Evolutionary conservation across 1,140 invertebrate species (phyloP), one percentile per base, ranked within the genome.

Genomic region (Microplitis mediator): DNA sequence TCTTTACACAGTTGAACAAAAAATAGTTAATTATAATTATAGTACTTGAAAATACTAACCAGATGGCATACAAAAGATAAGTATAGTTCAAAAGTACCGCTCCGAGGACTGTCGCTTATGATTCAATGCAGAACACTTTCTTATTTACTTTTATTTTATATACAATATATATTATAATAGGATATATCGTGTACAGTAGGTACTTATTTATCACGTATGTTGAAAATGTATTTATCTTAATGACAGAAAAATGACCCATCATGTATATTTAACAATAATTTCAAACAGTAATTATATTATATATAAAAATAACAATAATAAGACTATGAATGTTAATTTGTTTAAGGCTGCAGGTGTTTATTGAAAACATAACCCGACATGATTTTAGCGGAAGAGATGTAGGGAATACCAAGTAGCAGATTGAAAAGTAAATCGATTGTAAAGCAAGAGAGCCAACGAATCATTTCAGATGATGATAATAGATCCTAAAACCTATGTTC

Each of bases 61-160:
- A 58, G 8, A 58, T 58, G 50, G 51, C 62, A 64, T 34, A 51
- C 69, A 64, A 51, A 65, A 45, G 69, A 56, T 39, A 52, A 23
- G 35, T 64, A 50, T 65, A 23, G 35, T 54, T 67, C 65, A 72
- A 72, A 66, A n/a, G 35, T 16, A 35, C 69, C 69, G 70, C 52
- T 34, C 52, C 9, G 9, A 36, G 8, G 14, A 54, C 51, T 64
- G 62, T 72, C 63, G 65, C 52, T 66, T 36, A 16, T 72, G 70
- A 66, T 66, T 72, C 52, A 65, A 72, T 61, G 62, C 69, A 72
- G 70, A 72, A 60, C 70, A 54, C 70, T 63, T 54, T 45, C 39
- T 45, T 45, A 45, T 45, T 45, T 45, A 45, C 39, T 45, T 6
- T 45, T 45, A 45, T 66, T 51, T 39, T 45, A 61, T 14, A 45